Evolutionary conservation across 2,113 vertebrate species (phyloP).

Genomic region (Oryzias celebensis): DNA sequence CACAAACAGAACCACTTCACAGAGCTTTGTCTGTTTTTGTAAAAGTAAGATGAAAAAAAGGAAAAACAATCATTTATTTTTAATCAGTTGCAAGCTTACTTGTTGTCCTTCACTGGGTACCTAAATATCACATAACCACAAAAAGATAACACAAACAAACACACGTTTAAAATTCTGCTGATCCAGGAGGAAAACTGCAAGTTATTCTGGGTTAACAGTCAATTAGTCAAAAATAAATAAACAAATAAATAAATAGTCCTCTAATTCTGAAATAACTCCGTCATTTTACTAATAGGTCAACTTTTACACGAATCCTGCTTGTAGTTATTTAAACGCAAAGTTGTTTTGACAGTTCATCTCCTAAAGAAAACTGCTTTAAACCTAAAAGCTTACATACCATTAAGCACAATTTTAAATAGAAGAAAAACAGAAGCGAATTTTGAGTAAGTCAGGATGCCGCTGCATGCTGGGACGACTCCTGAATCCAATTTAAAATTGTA

Average conservation of each 20-base stretch:
- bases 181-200: conserved; percentile 37
- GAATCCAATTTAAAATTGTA: too few relatives aligned
- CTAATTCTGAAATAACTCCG: not conserved
- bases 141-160: conserved; percentile 15
- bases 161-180: conserved; percentile 4
- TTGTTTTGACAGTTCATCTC: conserved; percentile 4
- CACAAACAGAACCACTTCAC: too few relatives aligned
- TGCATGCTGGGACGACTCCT: too few relatives aligned
- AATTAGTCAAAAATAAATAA: conserved; percentile 28
- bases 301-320: not conserved
- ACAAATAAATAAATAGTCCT: not conserved
- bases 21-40: too few relatives aligned
- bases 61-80: conserved; percentile 3
- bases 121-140: conserved; percentile 36
- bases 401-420: too few relatives aligned
- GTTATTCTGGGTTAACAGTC: conserved; percentile 52
- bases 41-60: not conserved
- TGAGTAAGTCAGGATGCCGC: too few relatives aligned
- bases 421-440: too few relatives aligned
- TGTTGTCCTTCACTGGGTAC: conserved; percentile 37
- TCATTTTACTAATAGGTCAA: not conserved
- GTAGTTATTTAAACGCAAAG: not conserved
- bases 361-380: not conserved
- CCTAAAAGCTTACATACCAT: not conserved
- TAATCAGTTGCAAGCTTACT: conserved; percentile 20